Evolutionary conservation across 2,797 vertebrate species (phyloP).

Genomic region (Betta splendens): DNA sequence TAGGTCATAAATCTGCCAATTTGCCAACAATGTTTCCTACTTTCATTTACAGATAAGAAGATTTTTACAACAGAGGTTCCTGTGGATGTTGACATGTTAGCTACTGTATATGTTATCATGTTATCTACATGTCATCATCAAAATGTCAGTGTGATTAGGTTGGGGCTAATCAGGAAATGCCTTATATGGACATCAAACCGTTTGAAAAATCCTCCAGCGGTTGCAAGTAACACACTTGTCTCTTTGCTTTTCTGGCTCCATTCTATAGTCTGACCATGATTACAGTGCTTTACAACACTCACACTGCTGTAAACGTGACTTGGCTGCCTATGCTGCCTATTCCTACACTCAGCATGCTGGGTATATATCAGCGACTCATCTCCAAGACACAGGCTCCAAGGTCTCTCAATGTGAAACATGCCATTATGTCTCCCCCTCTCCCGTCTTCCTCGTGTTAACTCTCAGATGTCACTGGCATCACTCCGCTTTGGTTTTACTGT

Average conservation of each 20-base stretch:
- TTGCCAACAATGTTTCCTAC: too few species aligned
- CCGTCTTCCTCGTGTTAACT: slow-evolving; percentile 22
- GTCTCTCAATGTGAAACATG: slow-evolving; percentile 82
- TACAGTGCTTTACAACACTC: slow-evolving; percentile 67
- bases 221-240: slow-evolving; percentile 20
- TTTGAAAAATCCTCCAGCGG: slow-evolving; percentile 27
- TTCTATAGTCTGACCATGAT: slow-evolving; percentile 72
- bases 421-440: slow-evolving; percentile 52
- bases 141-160: slow-evolving; percentile 32
- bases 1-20: not conserved
- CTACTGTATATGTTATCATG: too few species aligned
- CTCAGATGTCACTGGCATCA: slow-evolving; percentile 37
- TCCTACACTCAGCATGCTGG: slow-evolving; percentile 62
- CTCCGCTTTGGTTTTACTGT: slow-evolving; percentile 35
- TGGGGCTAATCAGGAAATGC: slow-evolving; percentile 18
- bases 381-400: slow-evolving; percentile 78
- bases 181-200: slow-evolving; percentile 9
- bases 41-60: not conserved
- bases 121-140: slow-evolving; percentile 25
- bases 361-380: slow-evolving; percentile 76
- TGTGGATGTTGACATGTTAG: too few species aligned
- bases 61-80: not conserved
- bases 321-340: slow-evolving; percentile 58
- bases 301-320: slow-evolving; percentile 75
- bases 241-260: slow-evolving; percentile 48